Percentiles rank a stretch among this genome's conserved stretches.
Conservation (phyloP, 2,888 invertebrate species). For the Coelopa pilipes region DNA sequence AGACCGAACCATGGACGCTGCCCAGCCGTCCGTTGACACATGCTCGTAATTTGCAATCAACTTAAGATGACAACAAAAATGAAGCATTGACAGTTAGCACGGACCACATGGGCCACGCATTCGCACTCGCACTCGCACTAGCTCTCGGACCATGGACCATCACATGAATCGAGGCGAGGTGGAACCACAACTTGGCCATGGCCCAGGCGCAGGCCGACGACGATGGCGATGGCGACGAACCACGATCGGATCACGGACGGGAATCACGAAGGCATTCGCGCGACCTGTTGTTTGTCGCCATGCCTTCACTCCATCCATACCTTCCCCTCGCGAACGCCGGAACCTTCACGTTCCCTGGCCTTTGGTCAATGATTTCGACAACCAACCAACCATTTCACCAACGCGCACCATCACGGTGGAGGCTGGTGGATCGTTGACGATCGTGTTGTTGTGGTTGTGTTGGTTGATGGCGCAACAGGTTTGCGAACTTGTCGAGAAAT, state of each 20-base stretch:
- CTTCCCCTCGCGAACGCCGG: neutral
- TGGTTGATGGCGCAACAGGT: conserved; percentile 20
- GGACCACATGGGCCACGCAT: conserved; percentile 49
- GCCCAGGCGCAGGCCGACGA: conserved; percentile 4
- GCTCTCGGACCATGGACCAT: no score
- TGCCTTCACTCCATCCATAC: no score
- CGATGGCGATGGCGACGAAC: no score
- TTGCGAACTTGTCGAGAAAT: conserved; percentile 32
- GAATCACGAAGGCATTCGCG: no score
- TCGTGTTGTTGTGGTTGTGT: no score
- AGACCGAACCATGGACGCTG: no score
- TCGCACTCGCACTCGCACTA: neutral
- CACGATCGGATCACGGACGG: no score
- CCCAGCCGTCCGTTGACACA: conserved; percentile 51
- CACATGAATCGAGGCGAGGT: neutral
- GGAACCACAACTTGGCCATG: neutral
- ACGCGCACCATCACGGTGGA: conserved; percentile 9
- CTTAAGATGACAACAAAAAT: conserved; percentile 66
- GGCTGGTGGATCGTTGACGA: neutral
- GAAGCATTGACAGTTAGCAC: conserved; percentile 65
- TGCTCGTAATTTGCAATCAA: conserved; percentile 66
- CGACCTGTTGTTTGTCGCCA: conserved; percentile 37
- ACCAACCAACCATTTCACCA: conserved; percentile 32
- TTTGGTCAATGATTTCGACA: conserved; percentile 37
- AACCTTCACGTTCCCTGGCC: neutral